phyloP scores from a whole-genome alignment of 2,888 invertebrate species.

The Kryphioiulus occultus region DNA sequence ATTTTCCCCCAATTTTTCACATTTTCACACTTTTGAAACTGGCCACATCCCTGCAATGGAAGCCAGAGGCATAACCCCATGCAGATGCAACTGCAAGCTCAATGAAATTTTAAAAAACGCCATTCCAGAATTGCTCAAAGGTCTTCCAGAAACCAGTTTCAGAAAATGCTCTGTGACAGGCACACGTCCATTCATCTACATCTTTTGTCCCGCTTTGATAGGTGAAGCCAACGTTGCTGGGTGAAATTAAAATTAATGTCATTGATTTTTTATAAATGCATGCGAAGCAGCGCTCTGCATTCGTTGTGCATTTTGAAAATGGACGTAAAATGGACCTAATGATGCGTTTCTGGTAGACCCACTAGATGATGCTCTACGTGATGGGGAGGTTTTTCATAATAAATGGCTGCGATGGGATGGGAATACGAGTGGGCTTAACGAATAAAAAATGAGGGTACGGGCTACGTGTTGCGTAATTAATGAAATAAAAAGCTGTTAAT shows the following conservation, averaged over 20 bases:
- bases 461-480: neutral
- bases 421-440: neutral
- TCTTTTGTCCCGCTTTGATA: neutral
- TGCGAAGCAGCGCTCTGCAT: neutral
- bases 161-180: neutral
- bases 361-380: neutral
- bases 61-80: neutral
- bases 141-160: neutral
- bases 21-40: no score
- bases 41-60: neutral
- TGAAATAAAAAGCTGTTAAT: constrained; percentile 28
- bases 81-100: neutral
- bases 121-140: neutral
- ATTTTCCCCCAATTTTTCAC: no score
- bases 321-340: neutral
- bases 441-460: constrained; percentile 9
- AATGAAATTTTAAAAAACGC: neutral
- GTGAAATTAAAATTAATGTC: constrained; percentile 1
- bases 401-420: neutral
- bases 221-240: neutral
- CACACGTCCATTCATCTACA: neutral
- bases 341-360: neutral
- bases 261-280: neutral
- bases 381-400: neutral
- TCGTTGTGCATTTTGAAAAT: neutral